phyloP scores from a whole-genome alignment of 2,888 invertebrate species.

The Anagyrus pseudococci region DNA sequence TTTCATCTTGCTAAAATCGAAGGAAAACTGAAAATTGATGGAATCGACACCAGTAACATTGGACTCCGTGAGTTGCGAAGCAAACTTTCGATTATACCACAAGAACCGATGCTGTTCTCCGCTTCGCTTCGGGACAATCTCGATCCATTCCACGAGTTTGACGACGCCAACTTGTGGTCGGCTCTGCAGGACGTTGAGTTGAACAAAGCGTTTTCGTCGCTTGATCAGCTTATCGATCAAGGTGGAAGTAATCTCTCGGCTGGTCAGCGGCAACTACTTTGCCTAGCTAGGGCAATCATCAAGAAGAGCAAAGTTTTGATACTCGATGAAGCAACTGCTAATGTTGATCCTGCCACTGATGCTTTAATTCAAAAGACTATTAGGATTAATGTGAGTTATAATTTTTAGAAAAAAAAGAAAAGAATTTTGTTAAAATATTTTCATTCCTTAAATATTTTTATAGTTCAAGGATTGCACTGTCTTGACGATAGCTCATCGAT shows the following conservation, averaged over 20 bases:
- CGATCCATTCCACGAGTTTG: conserved; percentile 80
- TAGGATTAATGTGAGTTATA: conserved; percentile 65
- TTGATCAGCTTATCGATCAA: conserved; percentile 73
- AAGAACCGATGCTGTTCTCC: conserved; percentile 87
- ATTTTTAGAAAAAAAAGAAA: neutral
- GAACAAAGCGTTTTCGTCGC: conserved; percentile 71
- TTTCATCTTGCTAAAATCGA: conserved; percentile 62
- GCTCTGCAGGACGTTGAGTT: conserved; percentile 80
- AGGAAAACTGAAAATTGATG: conserved; percentile 30
- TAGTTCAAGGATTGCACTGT: conserved; percentile 79
- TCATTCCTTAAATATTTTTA: neutral
- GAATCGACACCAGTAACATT: conserved; percentile 19
- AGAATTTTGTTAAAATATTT: neutral
- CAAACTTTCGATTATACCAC: conserved; percentile 80
- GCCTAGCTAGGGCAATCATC: conserved; percentile 85
- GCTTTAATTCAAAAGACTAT: conserved; percentile 86
- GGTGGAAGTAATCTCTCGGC: conserved; percentile 87
- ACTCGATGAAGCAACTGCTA: conserved; percentile 91
- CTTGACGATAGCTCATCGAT: conserved; percentile 87
- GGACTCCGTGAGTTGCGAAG: conserved; percentile 27
- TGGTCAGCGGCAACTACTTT: conserved; percentile 87
- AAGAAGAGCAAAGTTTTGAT: conserved; percentile 81
- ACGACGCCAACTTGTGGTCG: conserved; percentile 78
- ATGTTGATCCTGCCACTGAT: conserved; percentile 85
- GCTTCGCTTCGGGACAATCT: conserved; percentile 83